Evolutionary conservation across 2,113 vertebrate genomes (phyloP).

Genomic region (Sprattus sprattus): DNA sequence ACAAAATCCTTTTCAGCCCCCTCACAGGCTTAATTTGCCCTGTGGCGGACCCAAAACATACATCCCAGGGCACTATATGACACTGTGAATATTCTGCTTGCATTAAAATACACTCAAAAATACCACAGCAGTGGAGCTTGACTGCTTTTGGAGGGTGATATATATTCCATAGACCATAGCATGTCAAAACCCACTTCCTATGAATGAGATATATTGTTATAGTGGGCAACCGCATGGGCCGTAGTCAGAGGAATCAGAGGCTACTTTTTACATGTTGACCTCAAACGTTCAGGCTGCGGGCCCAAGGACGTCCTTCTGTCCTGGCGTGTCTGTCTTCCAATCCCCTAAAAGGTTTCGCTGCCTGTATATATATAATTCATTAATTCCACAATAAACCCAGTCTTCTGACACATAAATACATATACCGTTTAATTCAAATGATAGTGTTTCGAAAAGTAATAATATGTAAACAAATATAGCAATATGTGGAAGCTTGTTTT

Average conservation of each 20-base stretch:
- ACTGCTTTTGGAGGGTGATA: neutral
- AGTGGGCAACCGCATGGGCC: constrained; percentile 24
- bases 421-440: constrained; percentile 5
- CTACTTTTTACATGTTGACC: constrained; percentile 58
- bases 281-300: constrained; percentile 55
- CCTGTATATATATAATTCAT: constrained; percentile 39
- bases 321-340: constrained; percentile 44
- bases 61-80: neutral
- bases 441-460: neutral
- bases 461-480: constrained; percentile 35
- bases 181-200: neutral
- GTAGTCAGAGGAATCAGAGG: constrained; percentile 57
- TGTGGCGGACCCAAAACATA: neutral
- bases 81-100: neutral
- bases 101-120: constrained; percentile 29
- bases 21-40: neutral
- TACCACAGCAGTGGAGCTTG: neutral
- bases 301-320: constrained; percentile 21
- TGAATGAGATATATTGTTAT: neutral
- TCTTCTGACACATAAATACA: neutral
- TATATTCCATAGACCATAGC: neutral
- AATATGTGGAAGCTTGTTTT: neutral
- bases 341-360: constrained; percentile 53
- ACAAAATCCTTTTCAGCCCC: constrained; percentile 2
- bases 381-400: constrained; percentile 1